Evolutionary conservation across 2,888 invertebrate species (phyloP), one percentile per base, ranked within the genome.

Genomic region (Chydorus sphaericus): DNA sequence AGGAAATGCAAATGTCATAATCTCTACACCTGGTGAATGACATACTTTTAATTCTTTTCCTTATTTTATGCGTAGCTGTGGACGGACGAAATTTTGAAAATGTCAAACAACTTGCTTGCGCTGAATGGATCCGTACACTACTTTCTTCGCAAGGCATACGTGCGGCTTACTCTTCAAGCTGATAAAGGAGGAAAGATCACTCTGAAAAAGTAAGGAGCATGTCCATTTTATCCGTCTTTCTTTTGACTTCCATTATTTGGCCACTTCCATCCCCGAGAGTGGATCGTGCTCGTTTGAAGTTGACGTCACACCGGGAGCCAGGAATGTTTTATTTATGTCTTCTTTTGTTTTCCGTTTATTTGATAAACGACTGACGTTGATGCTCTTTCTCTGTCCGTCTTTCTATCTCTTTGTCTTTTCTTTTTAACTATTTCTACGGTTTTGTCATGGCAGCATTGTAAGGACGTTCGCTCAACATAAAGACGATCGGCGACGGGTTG

Each of bases 401-500:
- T n/a, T n/a, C n/a, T n/a, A n/a, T n/a, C 26, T 39, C 23, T 48
- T 23, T 59, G 39, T 48, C 29, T 26, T n/a, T n/a, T n/a, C n/a
- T n/a, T n/a, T n/a, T n/a, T n/a, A n/a, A n/a, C n/a, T n/a, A n/a
- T n/a, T n/a, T n/a, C n/a, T n/a, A n/a, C n/a, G n/a, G 36, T 37
- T 48, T 49, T 54, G 23, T 49, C 28, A 36, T 57, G 44, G 58
- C 72, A 93, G 93, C 71, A 82, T 94, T 66, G 80, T 91, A 62
- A 88, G 85, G 72, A 77, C 85, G 74, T 90, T 93, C 71, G 85
- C 93, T 55, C 85, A 86, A 71, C 88, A 88, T 70, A 90, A 88
- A 69, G 94, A 96, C 62, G 94, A 96, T 70, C 82, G 85, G 66
- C 90, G 87, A 68, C 79, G 87, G 61, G 89, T 94, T 56, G 94